Evolutionary conservation across 2,888 invertebrate genomes (phyloP).

Genomic region (Hydraecia micacea): DNA sequence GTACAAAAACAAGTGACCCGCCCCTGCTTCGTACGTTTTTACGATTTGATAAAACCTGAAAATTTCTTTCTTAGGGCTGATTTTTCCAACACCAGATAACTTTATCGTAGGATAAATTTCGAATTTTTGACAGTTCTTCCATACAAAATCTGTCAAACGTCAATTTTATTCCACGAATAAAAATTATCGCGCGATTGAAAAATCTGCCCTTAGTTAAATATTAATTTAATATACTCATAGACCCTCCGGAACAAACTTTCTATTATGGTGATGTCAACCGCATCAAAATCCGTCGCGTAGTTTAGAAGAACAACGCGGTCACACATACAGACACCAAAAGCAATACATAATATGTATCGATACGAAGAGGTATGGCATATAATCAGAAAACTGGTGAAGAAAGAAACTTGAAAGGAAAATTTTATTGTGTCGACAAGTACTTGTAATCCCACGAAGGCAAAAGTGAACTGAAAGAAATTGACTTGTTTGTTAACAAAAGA

Average conservation of each 20-base stretch:
- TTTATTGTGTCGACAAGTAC: slow-evolving; percentile 22
- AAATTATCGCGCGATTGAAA: too few relatives aligned
- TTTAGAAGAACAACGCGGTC: neutral
- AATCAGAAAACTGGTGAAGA: slow-evolving; percentile 11
- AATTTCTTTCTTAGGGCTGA: too few relatives aligned
- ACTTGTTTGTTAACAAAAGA: slow-evolving; percentile 6
- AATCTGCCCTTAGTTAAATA: neutral
- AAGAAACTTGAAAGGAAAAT: slow-evolving; percentile 20
- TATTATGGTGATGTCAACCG: neutral
- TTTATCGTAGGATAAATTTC: too few relatives aligned
- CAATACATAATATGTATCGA: neutral
- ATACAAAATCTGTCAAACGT: too few relatives aligned
- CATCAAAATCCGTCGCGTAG: neutral
- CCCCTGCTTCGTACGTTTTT: neutral
- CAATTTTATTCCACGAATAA: too few relatives aligned
- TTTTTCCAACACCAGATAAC: too few relatives aligned
- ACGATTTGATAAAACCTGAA: neutral
- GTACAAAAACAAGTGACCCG: slow-evolving; percentile 21
- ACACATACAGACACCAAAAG: neutral
- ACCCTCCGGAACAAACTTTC: neutral
- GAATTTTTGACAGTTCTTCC: too few relatives aligned
- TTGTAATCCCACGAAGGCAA: slow-evolving; percentile 8
- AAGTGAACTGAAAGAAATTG: neutral
- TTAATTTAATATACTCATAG: neutral
- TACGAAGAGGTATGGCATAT: neutral